Evolutionary conservation across 1,140 invertebrate genomes (phyloP).

Genomic region (Drosophila ohnishii): DNA sequence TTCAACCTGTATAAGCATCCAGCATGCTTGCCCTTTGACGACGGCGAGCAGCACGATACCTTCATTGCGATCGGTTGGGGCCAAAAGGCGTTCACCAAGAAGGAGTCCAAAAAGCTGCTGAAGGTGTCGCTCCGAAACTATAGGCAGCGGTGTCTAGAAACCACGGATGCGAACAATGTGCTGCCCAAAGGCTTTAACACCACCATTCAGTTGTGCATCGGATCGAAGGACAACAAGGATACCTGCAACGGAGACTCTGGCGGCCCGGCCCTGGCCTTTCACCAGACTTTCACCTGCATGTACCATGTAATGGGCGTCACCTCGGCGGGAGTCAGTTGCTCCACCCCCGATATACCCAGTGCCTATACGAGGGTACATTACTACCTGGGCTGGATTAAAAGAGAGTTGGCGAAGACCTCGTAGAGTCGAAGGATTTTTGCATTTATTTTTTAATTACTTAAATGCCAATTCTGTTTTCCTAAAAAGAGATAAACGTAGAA

Average conservation of each 20-base stretch:
- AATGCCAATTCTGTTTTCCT: background rate
- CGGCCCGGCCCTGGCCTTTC: slow-evolving; percentile 68
- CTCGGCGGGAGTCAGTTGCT: slow-evolving; percentile 64
- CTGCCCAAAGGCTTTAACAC: slow-evolving; percentile 83
- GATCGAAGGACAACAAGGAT: slow-evolving; percentile 84
- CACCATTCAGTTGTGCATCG: slow-evolving; percentile 87
- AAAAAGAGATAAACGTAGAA: background rate
- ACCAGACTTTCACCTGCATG: slow-evolving; percentile 62
- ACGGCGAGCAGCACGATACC: slow-evolving; percentile 39
- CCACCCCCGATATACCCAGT: slow-evolving; percentile 51
- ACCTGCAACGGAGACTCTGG: slow-evolving; percentile 83
- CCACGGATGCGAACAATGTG: slow-evolving; percentile 23
- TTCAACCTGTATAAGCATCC: slow-evolving; percentile 73
- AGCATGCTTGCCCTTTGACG: slow-evolving; percentile 70
- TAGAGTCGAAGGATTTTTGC: background rate
- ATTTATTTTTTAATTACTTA: background rate
- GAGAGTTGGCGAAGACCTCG: slow-evolving; percentile 38
- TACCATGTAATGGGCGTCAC: slow-evolving; percentile 74
- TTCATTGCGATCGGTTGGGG: slow-evolving; percentile 79
- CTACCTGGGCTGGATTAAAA: slow-evolving; percentile 73
- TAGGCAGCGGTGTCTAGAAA: slow-evolving; percentile 10
- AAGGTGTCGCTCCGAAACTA: slow-evolving; percentile 84
- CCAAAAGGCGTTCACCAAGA: slow-evolving; percentile 37
- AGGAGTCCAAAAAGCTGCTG: slow-evolving; percentile 77
- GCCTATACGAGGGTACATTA: slow-evolving; percentile 67